Evolutionary conservation across 2,797 vertebrate species (phyloP).

Genomic region (Acestrorhynchus altus): DNA sequence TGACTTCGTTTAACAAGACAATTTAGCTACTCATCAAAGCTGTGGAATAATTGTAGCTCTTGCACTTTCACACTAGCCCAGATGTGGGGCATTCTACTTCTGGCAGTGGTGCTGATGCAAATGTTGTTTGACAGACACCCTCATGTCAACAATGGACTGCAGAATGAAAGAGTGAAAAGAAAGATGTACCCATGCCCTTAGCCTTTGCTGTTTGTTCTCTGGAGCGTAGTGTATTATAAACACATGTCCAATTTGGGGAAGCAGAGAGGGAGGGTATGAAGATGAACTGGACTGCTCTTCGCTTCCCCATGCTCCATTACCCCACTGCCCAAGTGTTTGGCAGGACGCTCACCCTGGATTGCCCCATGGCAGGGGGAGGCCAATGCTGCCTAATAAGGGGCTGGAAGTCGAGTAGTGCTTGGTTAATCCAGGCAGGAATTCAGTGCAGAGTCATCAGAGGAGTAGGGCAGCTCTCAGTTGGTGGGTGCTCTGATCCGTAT

Average conservation of each 20-base stretch:
- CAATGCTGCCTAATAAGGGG: constrained; percentile 53
- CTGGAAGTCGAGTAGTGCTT: constrained; percentile 33
- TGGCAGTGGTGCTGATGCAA: constrained; percentile 20
- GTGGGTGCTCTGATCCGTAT: constrained; percentile 56
- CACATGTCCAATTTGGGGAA: constrained; percentile 52
- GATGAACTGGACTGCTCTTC: constrained; percentile 30
- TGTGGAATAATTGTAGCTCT: constrained; percentile 24
- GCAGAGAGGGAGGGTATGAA: constrained; percentile 24
- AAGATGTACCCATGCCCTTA: constrained; percentile 43
- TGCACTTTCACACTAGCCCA: constrained; percentile 43
- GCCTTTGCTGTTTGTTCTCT: constrained; percentile 55
- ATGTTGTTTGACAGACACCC: constrained; percentile 55
- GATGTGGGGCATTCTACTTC: constrained; percentile 37
- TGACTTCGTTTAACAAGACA: constrained; percentile 15
- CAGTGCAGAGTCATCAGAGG: constrained; percentile 46
- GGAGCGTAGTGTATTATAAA: constrained; percentile 58
- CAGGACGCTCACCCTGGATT: constrained; percentile 37
- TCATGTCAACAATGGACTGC: constrained; percentile 44
- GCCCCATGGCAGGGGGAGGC: constrained; percentile 34
- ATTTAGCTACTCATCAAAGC: constrained; percentile 35
- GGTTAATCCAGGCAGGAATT: constrained; percentile 61
- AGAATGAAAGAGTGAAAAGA: constrained; percentile 39
- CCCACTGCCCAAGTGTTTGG: constrained; percentile 37
- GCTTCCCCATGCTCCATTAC: constrained; percentile 55
- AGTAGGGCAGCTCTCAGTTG: constrained; percentile 44